phyloP scores from a whole-genome alignment of 2,888 invertebrate species.

The Drosophila meridionalis region DNA sequence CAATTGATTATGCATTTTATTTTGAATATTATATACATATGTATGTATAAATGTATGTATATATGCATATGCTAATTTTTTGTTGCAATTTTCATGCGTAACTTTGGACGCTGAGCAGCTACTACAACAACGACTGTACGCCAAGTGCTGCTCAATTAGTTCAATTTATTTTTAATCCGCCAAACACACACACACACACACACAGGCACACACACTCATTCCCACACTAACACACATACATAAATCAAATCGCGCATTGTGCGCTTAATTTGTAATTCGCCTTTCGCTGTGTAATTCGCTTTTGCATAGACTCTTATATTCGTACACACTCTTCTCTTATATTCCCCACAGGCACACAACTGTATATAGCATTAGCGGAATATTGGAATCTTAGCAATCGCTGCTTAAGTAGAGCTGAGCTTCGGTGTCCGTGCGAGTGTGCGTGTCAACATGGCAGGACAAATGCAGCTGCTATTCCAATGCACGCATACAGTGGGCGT shows the following conservation, averaged over 20 bases:
- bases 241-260: constrained; percentile 62
- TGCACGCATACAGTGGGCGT: constrained; percentile 23
- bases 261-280: constrained; percentile 67
- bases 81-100: constrained; percentile 47
- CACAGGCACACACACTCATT: constrained; percentile 34
- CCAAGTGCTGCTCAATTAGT: constrained; percentile 61
- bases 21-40: background rate
- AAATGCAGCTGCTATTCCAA: constrained; percentile 29
- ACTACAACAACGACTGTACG: constrained; percentile 34
- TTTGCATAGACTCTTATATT: constrained; percentile 25
- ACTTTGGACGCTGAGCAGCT: constrained; percentile 6
- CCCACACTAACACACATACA: constrained; percentile 14
- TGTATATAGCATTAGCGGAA: constrained; percentile 60
- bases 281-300: constrained; percentile 56
- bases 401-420: constrained; percentile 29
- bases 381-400: constrained; percentile 31
- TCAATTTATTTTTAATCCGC: constrained; percentile 75
- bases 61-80: background rate
- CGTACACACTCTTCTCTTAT: constrained; percentile 24
- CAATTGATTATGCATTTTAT: background rate
- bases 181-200: constrained; percentile 46
- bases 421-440: constrained; percentile 1
- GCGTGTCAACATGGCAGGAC: constrained; percentile 51
- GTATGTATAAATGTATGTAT: background rate
- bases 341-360: constrained; percentile 57